phyloP scores from a whole-genome alignment of 2,888 invertebrate species.

The Autographa pulchrina region DNA sequence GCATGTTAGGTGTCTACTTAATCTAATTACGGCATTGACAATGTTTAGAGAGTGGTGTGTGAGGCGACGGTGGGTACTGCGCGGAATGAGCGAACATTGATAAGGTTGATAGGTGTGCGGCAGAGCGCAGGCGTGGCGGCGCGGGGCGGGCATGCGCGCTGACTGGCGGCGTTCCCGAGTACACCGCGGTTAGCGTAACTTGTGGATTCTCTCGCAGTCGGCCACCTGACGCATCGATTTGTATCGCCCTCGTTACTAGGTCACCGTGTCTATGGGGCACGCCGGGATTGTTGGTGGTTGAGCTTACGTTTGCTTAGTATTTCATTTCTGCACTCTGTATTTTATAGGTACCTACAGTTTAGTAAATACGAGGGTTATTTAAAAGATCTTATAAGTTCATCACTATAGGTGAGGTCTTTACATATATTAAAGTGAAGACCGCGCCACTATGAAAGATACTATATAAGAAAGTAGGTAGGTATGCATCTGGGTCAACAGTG shows the following conservation, averaged over 20 bases:
- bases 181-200: slow-evolving; percentile 53
- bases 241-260: slow-evolving; percentile 72
- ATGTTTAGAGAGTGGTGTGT: slow-evolving; percentile 32
- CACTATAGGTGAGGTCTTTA: no score
- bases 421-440: no score
- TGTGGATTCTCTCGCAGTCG: slow-evolving; percentile 64
- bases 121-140: slow-evolving; percentile 73
- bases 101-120: slow-evolving; percentile 61
- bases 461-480: no score
- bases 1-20: slow-evolving; percentile 45
- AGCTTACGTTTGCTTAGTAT: slow-evolving; percentile 12
- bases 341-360: no score
- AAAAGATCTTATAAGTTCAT: no score
- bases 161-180: slow-evolving; percentile 49
- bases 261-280: slow-evolving; percentile 71
- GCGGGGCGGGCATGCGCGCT: slow-evolving; percentile 78
- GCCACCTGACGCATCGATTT: slow-evolving; percentile 80
- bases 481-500: no score
- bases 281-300: slow-evolving; percentile 13
- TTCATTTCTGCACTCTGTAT: neutral
- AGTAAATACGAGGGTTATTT: no score
- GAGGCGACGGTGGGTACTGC: slow-evolving; percentile 43
- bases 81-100: slow-evolving; percentile 65
- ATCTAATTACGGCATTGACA: slow-evolving; percentile 58
- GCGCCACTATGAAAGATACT: no score